phyloP scores from a whole-genome alignment of 2,888 invertebrate species.

The Drosophila falleni region DNA sequence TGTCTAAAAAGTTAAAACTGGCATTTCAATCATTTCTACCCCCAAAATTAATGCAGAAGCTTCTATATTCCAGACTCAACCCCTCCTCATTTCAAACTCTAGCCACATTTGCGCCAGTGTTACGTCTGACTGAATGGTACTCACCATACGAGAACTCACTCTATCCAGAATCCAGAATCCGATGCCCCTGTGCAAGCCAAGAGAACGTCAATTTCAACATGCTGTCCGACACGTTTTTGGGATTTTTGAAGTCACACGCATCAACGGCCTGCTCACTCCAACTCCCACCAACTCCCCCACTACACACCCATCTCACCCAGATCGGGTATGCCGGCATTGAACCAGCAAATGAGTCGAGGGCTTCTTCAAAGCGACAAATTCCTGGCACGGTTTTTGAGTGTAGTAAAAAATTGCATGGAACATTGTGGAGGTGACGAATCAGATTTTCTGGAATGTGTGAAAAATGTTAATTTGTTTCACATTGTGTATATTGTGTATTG shows the following conservation, averaged over 20 bases:
- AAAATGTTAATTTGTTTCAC: conserved; percentile 61
- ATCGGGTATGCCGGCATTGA: conserved; percentile 29
- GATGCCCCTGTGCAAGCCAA: conserved; percentile 17
- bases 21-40: conserved; percentile 12
- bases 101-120: conserved; percentile 15
- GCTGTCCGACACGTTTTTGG: conserved; percentile 83
- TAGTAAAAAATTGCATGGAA: conserved; percentile 57
- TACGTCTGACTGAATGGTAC: conserved; percentile 20
- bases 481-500: conserved; percentile 28
- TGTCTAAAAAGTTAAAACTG: conserved; percentile 2
- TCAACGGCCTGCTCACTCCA: conserved; percentile 44
- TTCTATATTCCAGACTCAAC: neutral
- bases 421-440: conserved; percentile 76
- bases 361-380: conserved; percentile 62
- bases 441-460: conserved; percentile 73
- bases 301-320: conserved; percentile 21
- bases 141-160: conserved; percentile 20
- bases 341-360: conserved; percentile 22
- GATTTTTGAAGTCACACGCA: conserved; percentile 82
- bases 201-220: conserved; percentile 72
- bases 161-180: conserved; percentile 13
- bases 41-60: neutral
- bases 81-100: neutral
- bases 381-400: conserved; percentile 48
- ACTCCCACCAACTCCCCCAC: conserved; percentile 3